Evolutionary conservation across 2,113 vertebrate species (phyloP).

Genomic region (Apodemus sylvaticus): DNA sequence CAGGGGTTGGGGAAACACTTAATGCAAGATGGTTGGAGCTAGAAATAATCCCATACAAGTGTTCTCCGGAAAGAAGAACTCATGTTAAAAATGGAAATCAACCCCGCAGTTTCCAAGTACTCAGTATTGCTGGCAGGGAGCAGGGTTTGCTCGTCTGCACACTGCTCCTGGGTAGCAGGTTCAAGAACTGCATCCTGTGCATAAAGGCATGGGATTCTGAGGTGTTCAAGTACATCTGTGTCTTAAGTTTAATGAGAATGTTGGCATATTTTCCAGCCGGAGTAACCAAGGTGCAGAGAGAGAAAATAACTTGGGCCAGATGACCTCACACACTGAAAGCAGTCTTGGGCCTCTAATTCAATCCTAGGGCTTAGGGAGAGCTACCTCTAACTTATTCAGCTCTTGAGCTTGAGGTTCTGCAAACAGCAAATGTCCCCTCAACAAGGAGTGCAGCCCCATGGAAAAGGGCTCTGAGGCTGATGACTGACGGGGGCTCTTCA

Average conservation of each 20-base stretch:
- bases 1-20: not conserved
- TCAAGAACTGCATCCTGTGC: not conserved
- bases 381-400: not conserved
- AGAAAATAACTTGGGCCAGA: not conserved
- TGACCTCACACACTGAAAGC: not conserved
- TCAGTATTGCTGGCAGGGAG: not conserved
- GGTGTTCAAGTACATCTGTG: not conserved
- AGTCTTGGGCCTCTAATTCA: not conserved
- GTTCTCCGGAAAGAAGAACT: conserved; percentile 40
- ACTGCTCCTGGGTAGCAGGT: not conserved
- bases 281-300: not conserved
- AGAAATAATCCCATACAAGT: not conserved
- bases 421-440: not conserved
- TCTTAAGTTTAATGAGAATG: not conserved
- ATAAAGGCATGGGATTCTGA: not conserved
- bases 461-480: not conserved
- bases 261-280: not conserved
- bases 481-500: not conserved
- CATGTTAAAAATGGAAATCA: conserved; percentile 59
- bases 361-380: not conserved
- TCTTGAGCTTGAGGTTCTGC: not conserved
- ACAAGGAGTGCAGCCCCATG: not conserved
- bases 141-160: not conserved
- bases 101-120: not conserved
- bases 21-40: not conserved